Conservation (phyloP, 2,797 vertebrate genomes). For the Morus bassanus region DNA sequence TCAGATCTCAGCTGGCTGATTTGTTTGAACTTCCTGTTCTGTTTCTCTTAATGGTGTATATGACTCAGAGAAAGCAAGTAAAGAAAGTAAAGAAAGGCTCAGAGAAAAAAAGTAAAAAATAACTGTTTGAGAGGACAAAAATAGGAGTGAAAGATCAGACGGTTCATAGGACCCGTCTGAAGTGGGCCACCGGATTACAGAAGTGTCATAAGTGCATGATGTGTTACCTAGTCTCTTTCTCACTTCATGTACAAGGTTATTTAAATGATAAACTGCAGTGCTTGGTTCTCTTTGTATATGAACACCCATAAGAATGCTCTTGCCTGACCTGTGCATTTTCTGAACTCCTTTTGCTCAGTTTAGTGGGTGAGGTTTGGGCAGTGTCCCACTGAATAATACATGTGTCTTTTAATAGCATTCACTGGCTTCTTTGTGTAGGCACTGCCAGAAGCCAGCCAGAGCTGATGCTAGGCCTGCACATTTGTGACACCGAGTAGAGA, state of each 20-base stretch:
- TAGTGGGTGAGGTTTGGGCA: neutral
- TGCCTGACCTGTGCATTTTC: slow-evolving; percentile 2
- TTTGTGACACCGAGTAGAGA: neutral
- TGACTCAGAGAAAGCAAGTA: neutral
- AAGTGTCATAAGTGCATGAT: neutral
- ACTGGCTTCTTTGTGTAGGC: neutral
- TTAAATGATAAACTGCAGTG: neutral
- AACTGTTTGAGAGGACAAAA: neutral
- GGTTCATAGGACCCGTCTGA: neutral
- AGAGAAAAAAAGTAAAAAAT: neutral
- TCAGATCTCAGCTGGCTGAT: neutral
- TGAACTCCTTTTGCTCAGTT: neutral
- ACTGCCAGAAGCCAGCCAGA: neutral
- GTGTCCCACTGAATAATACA: slow-evolving; percentile 31
- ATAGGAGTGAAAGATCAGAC: neutral
- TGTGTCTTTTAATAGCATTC: slow-evolving; percentile 27
- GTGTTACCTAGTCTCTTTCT: neutral
- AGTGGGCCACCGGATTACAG: neutral
- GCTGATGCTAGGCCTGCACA: neutral
- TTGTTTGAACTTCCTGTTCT: neutral
- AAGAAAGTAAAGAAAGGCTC: neutral
- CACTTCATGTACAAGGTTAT: neutral
- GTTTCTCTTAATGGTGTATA: neutral
- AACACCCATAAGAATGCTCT: neutral
- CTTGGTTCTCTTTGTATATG: neutral